Evolutionary conservation across 2,888 invertebrate genomes (phyloP).

Genomic region (Gymnosoma rotundatum): DNA sequence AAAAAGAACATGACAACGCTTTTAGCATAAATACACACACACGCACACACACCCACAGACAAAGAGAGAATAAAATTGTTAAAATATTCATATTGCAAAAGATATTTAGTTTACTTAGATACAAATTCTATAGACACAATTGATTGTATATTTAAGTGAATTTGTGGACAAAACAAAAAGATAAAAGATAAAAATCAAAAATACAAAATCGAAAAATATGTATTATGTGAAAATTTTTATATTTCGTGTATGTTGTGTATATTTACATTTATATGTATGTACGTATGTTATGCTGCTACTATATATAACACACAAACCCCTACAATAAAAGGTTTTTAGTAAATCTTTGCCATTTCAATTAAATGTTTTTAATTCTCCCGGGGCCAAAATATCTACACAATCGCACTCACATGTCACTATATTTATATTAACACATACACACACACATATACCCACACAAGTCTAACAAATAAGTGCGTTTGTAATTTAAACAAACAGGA

Average conservation of each 20-base stretch:
- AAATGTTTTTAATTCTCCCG: constrained; percentile 59
- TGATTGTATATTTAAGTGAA: constrained; percentile 11
- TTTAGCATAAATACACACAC: constrained; percentile 35
- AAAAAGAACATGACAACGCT: constrained; percentile 65
- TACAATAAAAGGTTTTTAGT: constrained; percentile 25
- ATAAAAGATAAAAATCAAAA: constrained; percentile 4
- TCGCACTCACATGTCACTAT: not conserved
- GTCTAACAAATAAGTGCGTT: not conserved
- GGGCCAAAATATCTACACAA: constrained; percentile 26
- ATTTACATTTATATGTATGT: not conserved
- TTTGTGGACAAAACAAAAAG: not conserved
- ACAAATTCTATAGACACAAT: constrained; percentile 24
- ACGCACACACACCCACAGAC: not conserved
- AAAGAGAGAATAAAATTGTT: constrained; percentile 21
- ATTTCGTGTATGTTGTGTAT: not conserved
- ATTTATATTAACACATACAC: not conserved
- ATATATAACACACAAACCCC: not conserved
- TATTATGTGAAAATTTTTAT: constrained; percentile 12
- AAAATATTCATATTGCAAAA: constrained; percentile 49
- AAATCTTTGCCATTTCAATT: constrained; percentile 67
- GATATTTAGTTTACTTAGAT: constrained; percentile 35
- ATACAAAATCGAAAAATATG: constrained; percentile 27
- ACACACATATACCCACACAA: not conserved
- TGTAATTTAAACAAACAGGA: not conserved
- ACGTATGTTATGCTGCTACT: not conserved